Evolutionary conservation across 2,113 vertebrate species (phyloP).

Genomic region (Leucopsar rothschildi): DNA sequence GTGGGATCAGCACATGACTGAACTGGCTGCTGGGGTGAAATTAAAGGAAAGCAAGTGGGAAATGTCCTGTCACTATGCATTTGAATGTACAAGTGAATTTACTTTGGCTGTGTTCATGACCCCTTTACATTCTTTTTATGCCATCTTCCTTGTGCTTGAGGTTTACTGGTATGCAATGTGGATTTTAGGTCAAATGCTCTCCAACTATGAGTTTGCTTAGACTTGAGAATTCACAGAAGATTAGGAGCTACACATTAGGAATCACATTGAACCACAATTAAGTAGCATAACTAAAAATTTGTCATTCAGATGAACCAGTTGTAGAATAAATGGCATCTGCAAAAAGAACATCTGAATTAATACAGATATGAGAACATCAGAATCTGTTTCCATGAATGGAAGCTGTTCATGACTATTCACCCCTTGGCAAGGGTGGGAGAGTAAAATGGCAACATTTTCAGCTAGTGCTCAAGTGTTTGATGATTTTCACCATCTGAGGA

Average conservation of each 20-base stretch:
- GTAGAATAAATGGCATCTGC: not conserved
- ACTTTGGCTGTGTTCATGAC: not conserved
- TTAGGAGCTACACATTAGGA: not conserved
- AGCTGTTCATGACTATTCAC: not conserved
- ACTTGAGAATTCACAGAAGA: not conserved
- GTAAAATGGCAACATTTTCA: not conserved
- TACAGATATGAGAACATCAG: not conserved
- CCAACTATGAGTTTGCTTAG: not conserved
- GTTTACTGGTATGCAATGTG: not conserved
- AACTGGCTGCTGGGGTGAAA: not conserved
- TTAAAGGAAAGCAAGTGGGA: not conserved
- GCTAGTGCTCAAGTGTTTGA: not conserved
- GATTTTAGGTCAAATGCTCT: not conserved
- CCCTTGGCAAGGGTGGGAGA: not conserved
- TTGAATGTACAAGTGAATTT: not conserved
- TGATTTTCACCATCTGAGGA: not conserved
- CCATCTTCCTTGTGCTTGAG: not conserved
- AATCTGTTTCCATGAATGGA: not conserved
- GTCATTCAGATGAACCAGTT: not conserved
- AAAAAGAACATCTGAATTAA: not conserved
- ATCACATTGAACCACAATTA: not conserved
- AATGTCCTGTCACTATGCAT: not conserved
- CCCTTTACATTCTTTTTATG: not conserved
- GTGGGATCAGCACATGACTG: fast-evolving
- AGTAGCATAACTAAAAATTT: not conserved